phyloP scores from a whole-genome alignment of 92 coral and sea anemone species.

The Epizoanthus scotinus region DNA sequence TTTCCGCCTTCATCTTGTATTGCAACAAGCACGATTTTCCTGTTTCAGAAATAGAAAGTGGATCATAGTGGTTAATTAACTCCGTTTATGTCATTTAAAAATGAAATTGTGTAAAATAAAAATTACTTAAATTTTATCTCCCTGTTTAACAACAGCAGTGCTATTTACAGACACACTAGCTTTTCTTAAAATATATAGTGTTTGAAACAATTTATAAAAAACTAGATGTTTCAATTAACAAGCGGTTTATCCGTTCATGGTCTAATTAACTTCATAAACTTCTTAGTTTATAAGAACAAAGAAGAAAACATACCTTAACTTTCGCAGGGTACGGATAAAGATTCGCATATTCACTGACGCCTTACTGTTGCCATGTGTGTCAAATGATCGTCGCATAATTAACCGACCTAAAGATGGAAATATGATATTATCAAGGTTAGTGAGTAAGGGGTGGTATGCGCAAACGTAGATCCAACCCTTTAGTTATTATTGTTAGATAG shows the following conservation, averaged over 20 bases:
- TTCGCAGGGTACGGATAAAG: conserved; percentile 21
- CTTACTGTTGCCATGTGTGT: not conserved
- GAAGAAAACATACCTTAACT: conserved; percentile 5
- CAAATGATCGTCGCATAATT: conserved; percentile 25
- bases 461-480: not conserved
- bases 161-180: too few species aligned
- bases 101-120: not conserved
- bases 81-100: not conserved
- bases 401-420: conserved; percentile 1
- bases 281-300: too few species aligned
- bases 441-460: not conserved
- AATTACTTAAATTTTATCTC: too few species aligned
- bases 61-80: not conserved
- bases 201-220: too few species aligned
- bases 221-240: too few species aligned
- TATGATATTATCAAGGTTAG: not conserved
- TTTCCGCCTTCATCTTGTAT: conserved; percentile 12
- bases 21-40: conserved; percentile 27
- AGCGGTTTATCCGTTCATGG: too few species aligned
- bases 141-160: too few species aligned
- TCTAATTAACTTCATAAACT: not conserved
- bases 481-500: too few species aligned
- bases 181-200: too few species aligned
- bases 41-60: not conserved
- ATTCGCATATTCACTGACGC: not conserved